Conservation (phyloP, 2,888 invertebrate species). For the Trachelus iudaicus region DNA sequence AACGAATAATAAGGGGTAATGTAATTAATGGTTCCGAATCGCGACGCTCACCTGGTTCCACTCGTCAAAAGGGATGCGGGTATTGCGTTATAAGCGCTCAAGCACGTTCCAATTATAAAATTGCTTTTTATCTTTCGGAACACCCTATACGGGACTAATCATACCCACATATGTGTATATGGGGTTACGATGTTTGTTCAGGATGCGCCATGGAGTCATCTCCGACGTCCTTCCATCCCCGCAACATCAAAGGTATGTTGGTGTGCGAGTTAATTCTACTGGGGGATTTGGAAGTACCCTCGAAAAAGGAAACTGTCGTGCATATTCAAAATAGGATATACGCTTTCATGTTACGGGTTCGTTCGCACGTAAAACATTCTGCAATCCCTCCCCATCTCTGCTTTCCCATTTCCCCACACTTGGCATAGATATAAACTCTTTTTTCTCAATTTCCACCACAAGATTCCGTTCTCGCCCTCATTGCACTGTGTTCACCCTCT, state of each 20-base stretch:
- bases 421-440: background rate
- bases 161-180: background rate
- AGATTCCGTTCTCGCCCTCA: background rate
- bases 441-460: background rate
- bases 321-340: slow-evolving; percentile 33
- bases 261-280: slow-evolving; percentile 31
- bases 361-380: background rate
- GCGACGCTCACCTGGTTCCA: background rate
- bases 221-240: slow-evolving; percentile 18
- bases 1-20: background rate
- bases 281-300: slow-evolving; percentile 7
- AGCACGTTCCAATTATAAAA: background rate
- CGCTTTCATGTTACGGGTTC: slow-evolving; percentile 4
- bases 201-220: slow-evolving; percentile 11
- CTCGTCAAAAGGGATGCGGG: background rate
- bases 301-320: slow-evolving; percentile 24
- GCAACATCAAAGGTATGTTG: slow-evolving; percentile 31
- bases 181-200: background rate
- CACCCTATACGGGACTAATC: background rate
- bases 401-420: background rate
- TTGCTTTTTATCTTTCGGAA: background rate
- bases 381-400: background rate
- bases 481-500: background rate
- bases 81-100: background rate
- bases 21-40: background rate